phyloP scores from a whole-genome alignment of 1,140 invertebrate species.

The Ceratitis capitata region DNA sequence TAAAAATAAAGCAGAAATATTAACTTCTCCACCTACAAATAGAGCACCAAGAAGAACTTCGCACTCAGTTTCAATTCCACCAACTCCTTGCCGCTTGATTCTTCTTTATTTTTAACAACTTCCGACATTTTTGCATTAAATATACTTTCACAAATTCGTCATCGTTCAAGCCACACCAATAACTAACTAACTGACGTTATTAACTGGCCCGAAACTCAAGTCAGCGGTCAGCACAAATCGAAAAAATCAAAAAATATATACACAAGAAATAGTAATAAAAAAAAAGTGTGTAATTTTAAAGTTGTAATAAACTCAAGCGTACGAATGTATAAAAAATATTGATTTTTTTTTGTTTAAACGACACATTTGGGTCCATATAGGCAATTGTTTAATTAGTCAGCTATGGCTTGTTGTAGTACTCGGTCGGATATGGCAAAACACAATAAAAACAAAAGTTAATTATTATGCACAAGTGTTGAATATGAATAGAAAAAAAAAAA shows the following conservation, averaged over 20 bases:
- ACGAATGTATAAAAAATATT: background rate
- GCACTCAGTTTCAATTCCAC: background rate
- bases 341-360: background rate
- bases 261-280: background rate
- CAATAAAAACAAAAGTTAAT: constrained; percentile 30
- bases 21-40: constrained; percentile 6
- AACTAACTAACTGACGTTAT: background rate
- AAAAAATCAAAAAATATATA: background rate
- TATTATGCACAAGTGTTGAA: constrained; percentile 25
- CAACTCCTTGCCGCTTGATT: background rate
- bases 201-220: background rate
- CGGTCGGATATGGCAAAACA: background rate
- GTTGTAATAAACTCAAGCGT: background rate
- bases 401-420: background rate
- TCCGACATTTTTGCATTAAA: constrained; percentile 35
- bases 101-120: background rate
- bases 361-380: constrained; percentile 19
- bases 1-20: background rate
- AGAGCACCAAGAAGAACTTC: background rate
- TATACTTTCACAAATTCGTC: constrained; percentile 36
- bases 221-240: background rate
- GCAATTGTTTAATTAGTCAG: constrained; percentile 18
- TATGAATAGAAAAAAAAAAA: background rate
- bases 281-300: background rate
- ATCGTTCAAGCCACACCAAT: constrained; percentile 21